Evolutionary conservation across 2,888 invertebrate species (phyloP).

Genomic region (Trileptium ribeirensis): DNA sequence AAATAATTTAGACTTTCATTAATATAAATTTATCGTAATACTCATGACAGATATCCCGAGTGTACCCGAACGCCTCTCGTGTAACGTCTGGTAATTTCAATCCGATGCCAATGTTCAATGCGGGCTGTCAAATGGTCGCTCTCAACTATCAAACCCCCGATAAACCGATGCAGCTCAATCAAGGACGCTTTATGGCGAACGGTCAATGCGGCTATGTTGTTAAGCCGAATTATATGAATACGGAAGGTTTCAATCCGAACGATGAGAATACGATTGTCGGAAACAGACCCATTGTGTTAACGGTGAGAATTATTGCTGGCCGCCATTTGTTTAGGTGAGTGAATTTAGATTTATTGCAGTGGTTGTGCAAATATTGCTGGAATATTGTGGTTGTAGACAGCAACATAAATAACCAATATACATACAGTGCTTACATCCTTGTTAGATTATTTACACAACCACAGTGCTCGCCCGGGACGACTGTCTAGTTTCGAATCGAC

Average conservation of each 20-base stretch:
- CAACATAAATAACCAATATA: too few species aligned
- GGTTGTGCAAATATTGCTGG: too few species aligned
- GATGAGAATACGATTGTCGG: slow-evolving; percentile 55
- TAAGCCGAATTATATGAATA: slow-evolving; percentile 79
- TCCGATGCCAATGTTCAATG: slow-evolving; percentile 88
- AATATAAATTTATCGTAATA: too few species aligned
- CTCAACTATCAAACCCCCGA: slow-evolving; percentile 93
- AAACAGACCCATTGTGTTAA: slow-evolving; percentile 9
- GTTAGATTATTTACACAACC: too few species aligned
- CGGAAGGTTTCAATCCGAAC: slow-evolving; percentile 65
- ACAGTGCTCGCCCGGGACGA: too few species aligned
- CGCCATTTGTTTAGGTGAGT: slow-evolving; percentile 20
- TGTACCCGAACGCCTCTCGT: slow-evolving; percentile 80
- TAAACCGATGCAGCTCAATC: slow-evolving; percentile 89
- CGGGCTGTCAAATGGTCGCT: slow-evolving; percentile 92
- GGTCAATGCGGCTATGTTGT: slow-evolving; percentile 83
- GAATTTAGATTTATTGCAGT: too few species aligned
- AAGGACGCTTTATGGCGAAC: slow-evolving; percentile 83
- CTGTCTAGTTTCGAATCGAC: too few species aligned
- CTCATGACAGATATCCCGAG: slow-evolving; percentile 77
- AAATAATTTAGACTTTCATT: too few species aligned
- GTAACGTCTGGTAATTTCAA: slow-evolving; percentile 95
- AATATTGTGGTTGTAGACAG: too few species aligned
- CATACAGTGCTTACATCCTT: too few species aligned
- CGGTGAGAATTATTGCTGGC: slow-evolving; percentile 17